Conservation (phyloP, 2,888 invertebrate genomes). For the Mesochorus sp. region DNA sequence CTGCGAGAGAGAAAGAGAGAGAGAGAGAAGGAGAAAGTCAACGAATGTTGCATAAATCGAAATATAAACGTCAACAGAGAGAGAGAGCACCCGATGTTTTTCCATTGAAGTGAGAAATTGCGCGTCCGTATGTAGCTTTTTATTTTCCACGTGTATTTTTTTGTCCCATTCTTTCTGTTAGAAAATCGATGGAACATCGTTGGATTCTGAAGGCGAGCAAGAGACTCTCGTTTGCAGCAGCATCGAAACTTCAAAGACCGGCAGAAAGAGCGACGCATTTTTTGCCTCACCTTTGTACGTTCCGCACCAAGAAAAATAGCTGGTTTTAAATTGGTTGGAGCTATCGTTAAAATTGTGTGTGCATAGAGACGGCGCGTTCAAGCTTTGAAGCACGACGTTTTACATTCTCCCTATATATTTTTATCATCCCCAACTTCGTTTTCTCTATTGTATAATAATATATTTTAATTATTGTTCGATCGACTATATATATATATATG, state of each 20-base stretch:
- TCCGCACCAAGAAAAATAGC: too few relatives aligned
- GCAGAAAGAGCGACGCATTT: too few relatives aligned
- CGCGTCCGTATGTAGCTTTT: neutral
- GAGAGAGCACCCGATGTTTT: constrained; percentile 26
- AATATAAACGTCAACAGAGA: constrained; percentile 45
- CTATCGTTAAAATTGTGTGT: too few relatives aligned
- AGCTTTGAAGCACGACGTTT: too few relatives aligned
- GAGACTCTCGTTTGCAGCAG: constrained; percentile 32
- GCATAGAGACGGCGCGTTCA: too few relatives aligned
- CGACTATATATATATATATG: too few relatives aligned
- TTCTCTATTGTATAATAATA: too few relatives aligned
- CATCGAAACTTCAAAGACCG: constrained; percentile 23
- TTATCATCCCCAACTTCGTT: too few relatives aligned
- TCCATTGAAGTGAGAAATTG: constrained; percentile 3
- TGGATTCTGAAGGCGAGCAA: neutral
- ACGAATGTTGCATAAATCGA: constrained; percentile 42
- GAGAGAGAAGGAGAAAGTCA: neutral
- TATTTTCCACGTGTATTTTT: neutral
- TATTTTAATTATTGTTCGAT: too few relatives aligned
- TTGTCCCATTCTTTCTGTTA: neutral
- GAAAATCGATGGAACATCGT: constrained; percentile 10
- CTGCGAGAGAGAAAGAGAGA: neutral
- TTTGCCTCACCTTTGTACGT: too few relatives aligned
- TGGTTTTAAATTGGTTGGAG: too few relatives aligned
- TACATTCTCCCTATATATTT: too few relatives aligned